Base-by-base conservation (phyloP, 2,888 invertebrate genomes). In the Lycocerus yunnanus region DNA sequence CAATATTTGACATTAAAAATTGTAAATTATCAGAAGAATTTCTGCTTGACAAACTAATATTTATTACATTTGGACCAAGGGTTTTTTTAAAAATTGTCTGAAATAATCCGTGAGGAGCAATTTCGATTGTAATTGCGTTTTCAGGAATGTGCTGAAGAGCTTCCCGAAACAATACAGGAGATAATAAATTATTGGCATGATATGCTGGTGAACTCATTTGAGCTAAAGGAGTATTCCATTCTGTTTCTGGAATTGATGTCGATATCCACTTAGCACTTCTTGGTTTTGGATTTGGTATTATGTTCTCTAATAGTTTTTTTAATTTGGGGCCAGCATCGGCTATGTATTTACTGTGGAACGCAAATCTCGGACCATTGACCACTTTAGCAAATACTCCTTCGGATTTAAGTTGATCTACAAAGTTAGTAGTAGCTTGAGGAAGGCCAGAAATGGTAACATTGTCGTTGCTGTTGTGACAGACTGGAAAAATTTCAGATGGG, bases 361-460 rank as follows among this genome's bases (percentile, higher is more conserved):
- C 97, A 76, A 94, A 92, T 68, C 95, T 95, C 43, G 95, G 93
- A 83, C 96, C 95, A 83, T 95, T 93, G 2, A 98, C 97, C 76
- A 90, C 90, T 80, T 93, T 95, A 14, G 95, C 96, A 85, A 97
- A 97, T 77, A 95, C 90, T 43, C 93, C 93, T 84, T 96, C 93
- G 0, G 90, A 90, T 79, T 92, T 89, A 61, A 97, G 88, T 82
- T 91, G 84, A n/a, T 89, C 90, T 10, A 95, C 92, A 84, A 96
- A 92, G 80, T 90, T 89, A 58, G 90, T 88, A 9, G 97, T 89
- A 1, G 92, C 90, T 0, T 89, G 90, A 58, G 91, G 90, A 0
- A 96, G 95, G 0, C 98, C 99, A 3, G 98, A 98, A 78, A 99
- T 88, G 13, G 98, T 97, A 9, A 98, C 97, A 81, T 95, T 97